Percentiles rank a stretch among this genome's conserved stretches.
phyloP scores from a whole-genome alignment of 2,113 vertebrate genomes.

The Tursiops truncatus region DNA sequence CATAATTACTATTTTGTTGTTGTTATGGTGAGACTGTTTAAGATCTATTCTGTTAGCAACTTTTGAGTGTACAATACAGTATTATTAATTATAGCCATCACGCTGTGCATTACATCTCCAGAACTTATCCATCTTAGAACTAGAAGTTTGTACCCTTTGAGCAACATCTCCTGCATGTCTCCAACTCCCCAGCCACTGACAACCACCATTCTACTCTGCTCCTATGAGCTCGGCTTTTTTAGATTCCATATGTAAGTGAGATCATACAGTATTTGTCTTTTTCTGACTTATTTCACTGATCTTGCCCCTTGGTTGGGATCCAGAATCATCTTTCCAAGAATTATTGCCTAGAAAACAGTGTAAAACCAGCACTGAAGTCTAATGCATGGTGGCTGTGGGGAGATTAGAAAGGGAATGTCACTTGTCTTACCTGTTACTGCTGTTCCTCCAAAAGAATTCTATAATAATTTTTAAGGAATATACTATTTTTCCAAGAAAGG shows the following conservation, averaged over 20 bases:
- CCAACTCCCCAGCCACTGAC: not conserved
- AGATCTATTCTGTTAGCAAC: not conserved
- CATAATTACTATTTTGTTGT: not conserved
- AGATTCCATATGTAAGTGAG: not conserved
- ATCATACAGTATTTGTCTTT: not conserved
- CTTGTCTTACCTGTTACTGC: not conserved
- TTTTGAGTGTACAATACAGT: not conserved
- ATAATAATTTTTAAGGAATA: not conserved
- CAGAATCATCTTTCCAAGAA: slow-evolving; percentile 5
- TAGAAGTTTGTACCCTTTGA: not conserved
- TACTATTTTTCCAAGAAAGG: not conserved
- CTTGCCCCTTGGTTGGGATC: not conserved
- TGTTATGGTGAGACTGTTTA: not conserved
- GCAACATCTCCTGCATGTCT: not conserved
- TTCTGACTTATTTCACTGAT: not conserved
- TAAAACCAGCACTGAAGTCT: not conserved
- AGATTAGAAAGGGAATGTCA: not conserved
- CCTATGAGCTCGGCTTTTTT: not conserved
- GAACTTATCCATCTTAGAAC: not conserved
- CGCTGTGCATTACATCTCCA: not conserved
- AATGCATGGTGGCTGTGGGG: not conserved
- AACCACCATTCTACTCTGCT: not conserved
- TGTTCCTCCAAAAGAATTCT: not conserved
- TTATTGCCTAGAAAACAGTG: not conserved
- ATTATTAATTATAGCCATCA: not conserved